phyloP scores from a whole-genome alignment of 2,888 invertebrate species.

The Callyntrura sp. region DNA sequence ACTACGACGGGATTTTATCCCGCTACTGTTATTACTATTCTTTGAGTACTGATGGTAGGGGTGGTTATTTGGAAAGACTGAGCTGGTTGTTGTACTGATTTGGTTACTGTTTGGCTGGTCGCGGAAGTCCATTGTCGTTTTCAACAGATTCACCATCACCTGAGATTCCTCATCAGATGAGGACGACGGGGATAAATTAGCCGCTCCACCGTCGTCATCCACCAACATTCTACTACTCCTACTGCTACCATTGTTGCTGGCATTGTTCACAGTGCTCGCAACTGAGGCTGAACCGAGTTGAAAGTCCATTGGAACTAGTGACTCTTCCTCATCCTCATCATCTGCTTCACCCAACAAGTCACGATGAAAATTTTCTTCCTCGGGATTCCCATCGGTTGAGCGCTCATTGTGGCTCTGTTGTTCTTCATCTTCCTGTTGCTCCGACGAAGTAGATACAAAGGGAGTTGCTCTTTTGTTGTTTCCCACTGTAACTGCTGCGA shows the following conservation, averaged over 20 bases:
- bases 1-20: conserved; percentile 57
- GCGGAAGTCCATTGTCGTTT: conserved; percentile 72
- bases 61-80: conserved; percentile 72
- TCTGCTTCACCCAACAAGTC: background rate
- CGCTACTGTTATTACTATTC: conserved; percentile 53
- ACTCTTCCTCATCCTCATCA: conserved; percentile 55
- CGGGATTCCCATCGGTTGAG: conserved; percentile 19
- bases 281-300: conserved; percentile 35
- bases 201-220: conserved; percentile 21
- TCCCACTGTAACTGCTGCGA: conserved; percentile 59
- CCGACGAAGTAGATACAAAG: conserved; percentile 65
- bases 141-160: conserved; percentile 69
- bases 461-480: conserved; percentile 78
- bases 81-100: conserved; percentile 24
- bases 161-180: conserved; percentile 73
- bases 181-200: conserved; percentile 14
- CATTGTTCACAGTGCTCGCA: conserved; percentile 21
- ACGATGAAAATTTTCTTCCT: conserved; percentile 38
- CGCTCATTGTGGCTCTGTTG: conserved; percentile 50
- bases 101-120: conserved; percentile 35
- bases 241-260: conserved; percentile 45
- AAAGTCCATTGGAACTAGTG: conserved; percentile 69
- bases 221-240: conserved; percentile 25
- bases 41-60: conserved; percentile 43
- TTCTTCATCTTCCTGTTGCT: conserved; percentile 59